These are phyloP conservation scores for Protobothrops mucrosquamatus DNA, from an alignment of 2,113 vertebrate genomes.

Conservation along the genomic window DNA sequence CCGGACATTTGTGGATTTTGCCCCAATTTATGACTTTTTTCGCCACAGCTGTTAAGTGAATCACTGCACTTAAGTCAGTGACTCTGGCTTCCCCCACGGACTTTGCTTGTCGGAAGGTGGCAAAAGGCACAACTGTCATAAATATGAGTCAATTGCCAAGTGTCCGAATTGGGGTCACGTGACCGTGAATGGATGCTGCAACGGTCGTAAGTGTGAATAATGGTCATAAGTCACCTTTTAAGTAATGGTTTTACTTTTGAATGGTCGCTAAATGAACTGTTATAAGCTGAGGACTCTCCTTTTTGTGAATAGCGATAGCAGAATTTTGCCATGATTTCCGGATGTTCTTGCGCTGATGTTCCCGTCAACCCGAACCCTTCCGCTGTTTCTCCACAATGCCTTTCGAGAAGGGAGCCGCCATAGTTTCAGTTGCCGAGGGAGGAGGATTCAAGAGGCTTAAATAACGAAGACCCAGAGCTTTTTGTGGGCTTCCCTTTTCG, in stretches of 20 bases:
- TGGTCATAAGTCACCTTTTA: too few relatives aligned
- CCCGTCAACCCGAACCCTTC: background rate
- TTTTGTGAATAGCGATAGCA: background rate
- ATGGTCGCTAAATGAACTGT: too few relatives aligned
- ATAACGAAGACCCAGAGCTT: background rate
- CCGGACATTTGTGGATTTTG: background rate
- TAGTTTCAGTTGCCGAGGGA: background rate
- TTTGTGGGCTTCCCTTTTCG: background rate
- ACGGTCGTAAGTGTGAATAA: too few relatives aligned
- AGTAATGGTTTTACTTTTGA: background rate
- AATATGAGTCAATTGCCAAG: too few relatives aligned
- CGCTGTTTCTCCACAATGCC: background rate
- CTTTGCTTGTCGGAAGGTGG: too few relatives aligned
- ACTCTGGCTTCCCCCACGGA: background rate
- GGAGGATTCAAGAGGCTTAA: background rate
- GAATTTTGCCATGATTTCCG: background rate
- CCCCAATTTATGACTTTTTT: background rate
- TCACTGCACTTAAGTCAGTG: background rate
- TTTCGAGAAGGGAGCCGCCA: background rate
- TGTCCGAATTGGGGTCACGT: too few relatives aligned
- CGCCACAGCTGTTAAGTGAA: background rate
- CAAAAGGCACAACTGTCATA: too few relatives aligned
- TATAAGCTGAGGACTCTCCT: background rate
- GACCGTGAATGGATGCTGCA: too few relatives aligned
- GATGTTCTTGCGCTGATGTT: background rate